Conservation (phyloP, 2,888 invertebrate genomes). For the Phymatocera aterrima region DNA sequence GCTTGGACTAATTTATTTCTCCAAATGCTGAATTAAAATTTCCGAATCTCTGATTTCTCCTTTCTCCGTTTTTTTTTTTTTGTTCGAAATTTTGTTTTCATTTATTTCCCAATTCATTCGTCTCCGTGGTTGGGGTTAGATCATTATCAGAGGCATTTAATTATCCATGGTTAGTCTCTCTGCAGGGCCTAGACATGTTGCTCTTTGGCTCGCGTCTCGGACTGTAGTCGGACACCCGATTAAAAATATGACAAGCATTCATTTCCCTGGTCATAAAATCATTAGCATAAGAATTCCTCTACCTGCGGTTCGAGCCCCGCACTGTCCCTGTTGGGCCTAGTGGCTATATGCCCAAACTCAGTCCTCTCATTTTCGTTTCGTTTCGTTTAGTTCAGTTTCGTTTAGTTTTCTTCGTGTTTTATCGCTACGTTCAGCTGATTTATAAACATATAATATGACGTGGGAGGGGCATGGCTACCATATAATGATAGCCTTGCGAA, state of each 20-base stretch:
- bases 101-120: not conserved
- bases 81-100: not conserved
- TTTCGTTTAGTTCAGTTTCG: constrained; percentile 50
- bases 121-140: constrained; percentile 2
- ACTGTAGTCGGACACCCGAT: constrained; percentile 70
- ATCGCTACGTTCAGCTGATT: constrained; percentile 68
- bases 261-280: constrained; percentile 75
- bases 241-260: constrained; percentile 75
- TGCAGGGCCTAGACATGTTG: constrained; percentile 49
- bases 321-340: constrained; percentile 23
- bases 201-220: constrained; percentile 57
- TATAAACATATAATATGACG: constrained; percentile 75
- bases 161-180: constrained; percentile 34
- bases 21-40: too few relatives aligned
- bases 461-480: constrained; percentile 74
- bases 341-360: constrained; percentile 1
- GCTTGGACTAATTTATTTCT: too few relatives aligned
- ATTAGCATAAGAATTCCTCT: constrained; percentile 75
- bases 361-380: constrained; percentile 4
- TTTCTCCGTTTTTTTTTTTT: not conserved
- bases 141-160: constrained; percentile 37
- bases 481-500: constrained; percentile 74
- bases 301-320: constrained; percentile 64
- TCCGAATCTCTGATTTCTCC: too few relatives aligned
- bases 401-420: constrained; percentile 63